Conservation (phyloP, 1,140 invertebrate genomes). For the Adoxophyes honmai region DNA sequence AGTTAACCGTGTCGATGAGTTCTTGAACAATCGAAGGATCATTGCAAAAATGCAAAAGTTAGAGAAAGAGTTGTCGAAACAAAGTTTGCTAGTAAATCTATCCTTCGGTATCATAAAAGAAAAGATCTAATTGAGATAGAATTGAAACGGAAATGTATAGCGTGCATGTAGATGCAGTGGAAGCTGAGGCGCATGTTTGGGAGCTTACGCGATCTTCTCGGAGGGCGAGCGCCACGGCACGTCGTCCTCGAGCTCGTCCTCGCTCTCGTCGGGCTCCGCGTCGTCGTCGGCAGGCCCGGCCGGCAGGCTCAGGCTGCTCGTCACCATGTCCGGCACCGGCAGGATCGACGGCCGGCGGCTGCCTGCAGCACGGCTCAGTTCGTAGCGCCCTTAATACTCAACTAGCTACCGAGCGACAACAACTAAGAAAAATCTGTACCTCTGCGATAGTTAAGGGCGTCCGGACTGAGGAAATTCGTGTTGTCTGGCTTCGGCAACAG, state of each 20-base stretch:
- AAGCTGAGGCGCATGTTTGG: slow-evolving; percentile 25
- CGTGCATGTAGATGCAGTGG: slow-evolving; percentile 51
- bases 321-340: slow-evolving; percentile 93
- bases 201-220: slow-evolving; percentile 92
- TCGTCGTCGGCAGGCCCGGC: slow-evolving; percentile 84
- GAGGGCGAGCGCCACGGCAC: slow-evolving; percentile 92
- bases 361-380: slow-evolving; percentile 78
- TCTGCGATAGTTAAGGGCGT: slow-evolving; percentile 85
- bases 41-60: neutral
- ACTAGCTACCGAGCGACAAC: too few species aligned
- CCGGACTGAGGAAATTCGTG: slow-evolving; percentile 88
- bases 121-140: slow-evolving; percentile 17
- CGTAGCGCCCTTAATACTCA: too few species aligned
- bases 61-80: too few species aligned
- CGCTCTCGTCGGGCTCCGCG: slow-evolving; percentile 87
- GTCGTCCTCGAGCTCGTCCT: slow-evolving; percentile 92
- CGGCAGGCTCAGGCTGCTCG: slow-evolving; percentile 85
- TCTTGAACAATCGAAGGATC: neutral
- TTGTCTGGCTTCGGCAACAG: slow-evolving; percentile 87
- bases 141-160: slow-evolving; percentile 21
- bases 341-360: slow-evolving; percentile 90
- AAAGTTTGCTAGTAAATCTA: too few species aligned
- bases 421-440: slow-evolving; percentile 63
- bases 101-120: slow-evolving; percentile 21
- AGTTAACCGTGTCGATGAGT: slow-evolving; percentile 18